phyloP scores from a whole-genome alignment of 2,113 vertebrate species.

The Oceanodroma tethys region DNA sequence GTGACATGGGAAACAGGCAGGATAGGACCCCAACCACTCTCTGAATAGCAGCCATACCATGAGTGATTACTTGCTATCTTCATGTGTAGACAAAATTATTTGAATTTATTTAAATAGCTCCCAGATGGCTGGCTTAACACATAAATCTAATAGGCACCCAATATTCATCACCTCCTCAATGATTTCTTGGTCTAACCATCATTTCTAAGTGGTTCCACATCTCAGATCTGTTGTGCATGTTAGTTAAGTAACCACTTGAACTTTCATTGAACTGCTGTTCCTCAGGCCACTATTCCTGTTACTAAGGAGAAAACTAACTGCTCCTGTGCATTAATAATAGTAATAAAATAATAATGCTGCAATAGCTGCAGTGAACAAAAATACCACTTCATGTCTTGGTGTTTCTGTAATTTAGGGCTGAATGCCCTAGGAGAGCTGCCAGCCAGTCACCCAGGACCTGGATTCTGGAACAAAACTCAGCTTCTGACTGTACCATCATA shows the following conservation, averaged over 20 bases:
- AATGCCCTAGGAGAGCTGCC: background rate
- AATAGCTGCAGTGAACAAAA: background rate
- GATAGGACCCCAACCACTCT: background rate
- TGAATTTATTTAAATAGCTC: background rate
- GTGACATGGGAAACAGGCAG: background rate
- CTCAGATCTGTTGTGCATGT: rapidly evolving
- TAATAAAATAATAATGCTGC: background rate
- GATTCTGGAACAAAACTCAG: background rate
- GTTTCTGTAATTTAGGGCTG: background rate
- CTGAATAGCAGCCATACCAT: background rate
- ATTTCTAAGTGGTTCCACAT: background rate
- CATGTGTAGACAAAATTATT: background rate
- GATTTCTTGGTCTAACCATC: background rate
- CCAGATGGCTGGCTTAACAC: background rate
- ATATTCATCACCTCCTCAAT: background rate
- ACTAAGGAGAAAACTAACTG: background rate
- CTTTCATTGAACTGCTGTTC: background rate
- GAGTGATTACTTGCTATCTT: background rate
- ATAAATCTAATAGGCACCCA: background rate
- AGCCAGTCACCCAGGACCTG: background rate
- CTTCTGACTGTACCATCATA: background rate
- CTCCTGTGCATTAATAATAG: background rate
- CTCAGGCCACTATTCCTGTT: background rate
- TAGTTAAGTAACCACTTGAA: background rate
- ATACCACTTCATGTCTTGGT: background rate